Base-by-base conservation (phyloP, 2,888 invertebrate species). In the Hydraecia micacea region DNA sequence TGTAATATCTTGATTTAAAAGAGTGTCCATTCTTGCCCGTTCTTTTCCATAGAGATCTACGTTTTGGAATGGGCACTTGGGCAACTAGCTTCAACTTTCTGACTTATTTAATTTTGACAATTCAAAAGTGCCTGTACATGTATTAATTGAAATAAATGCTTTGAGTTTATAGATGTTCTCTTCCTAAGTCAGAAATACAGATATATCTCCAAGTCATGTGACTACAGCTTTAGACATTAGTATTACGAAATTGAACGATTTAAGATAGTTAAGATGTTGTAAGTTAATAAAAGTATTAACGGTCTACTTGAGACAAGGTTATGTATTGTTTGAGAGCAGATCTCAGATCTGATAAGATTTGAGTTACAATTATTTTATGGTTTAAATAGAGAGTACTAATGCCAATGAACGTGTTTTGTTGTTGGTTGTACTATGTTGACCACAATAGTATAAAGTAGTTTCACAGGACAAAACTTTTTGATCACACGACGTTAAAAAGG, bases 281-380 rank as follows among this genome's bases (percentile, higher is more conserved):
- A 83, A 81, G 80, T 81, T 85, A 84, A 86, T 85, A 88, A 85
- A 85, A 76, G 86, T 85, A 85, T 85, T 86, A 88, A 84, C 90
- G 88, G 86, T 91, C 90, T 86, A 82, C 80, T 91, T 90, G 71
- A 77, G 76, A 80, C 87, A 91, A 90, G 90, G 91, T 77, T 81
- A 58, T 46, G 72, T 76, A 84, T 89, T 87, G 88, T 90, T 83
- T 85, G 71, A 69, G 84, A 76, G 73, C 60, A 62, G 79, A 79
- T 85, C 71, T 52, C 2, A 39, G 66, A 71, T 71, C 36, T 42
- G 84, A 84, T 85, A 74, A 82, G 63, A 72, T 68, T 70, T 58
- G 4, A 36, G 6, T n/a, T 18, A 63, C 46, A 42, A 60, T 74
- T 60, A 60, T 52, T 68, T n/a, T 49, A 36, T 49, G 5, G 66